A percentile compares a stretch with the other conserved stretches of the same genome.
phyloP scores from a whole-genome alignment of 2,888 invertebrate species.

The Selenia dentaria region DNA sequence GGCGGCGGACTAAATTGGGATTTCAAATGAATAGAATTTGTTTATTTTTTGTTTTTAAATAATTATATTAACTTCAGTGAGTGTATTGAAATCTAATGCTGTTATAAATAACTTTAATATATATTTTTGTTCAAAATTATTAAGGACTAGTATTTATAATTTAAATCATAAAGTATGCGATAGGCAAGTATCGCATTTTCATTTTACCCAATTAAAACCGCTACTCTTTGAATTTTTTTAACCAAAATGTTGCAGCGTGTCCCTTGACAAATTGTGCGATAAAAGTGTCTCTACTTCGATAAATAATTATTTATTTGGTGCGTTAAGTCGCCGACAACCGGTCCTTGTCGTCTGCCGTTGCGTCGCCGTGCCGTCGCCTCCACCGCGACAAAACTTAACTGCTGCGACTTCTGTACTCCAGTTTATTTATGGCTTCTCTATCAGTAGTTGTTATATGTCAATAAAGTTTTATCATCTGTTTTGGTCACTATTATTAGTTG shows the following conservation, averaged over 20 bases:
- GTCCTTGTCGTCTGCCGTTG: conserved; percentile 27
- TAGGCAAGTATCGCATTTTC: too few species aligned
- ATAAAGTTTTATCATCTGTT: background rate
- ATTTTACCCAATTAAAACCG: background rate
- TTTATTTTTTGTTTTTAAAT: too few species aligned
- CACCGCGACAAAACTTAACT: conserved; percentile 28
- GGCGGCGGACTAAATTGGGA: too few species aligned
- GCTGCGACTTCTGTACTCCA: conserved; percentile 23
- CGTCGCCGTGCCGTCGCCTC: conserved; percentile 11
- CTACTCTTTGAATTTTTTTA: conserved; percentile 57
- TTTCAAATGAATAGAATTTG: too few species aligned
- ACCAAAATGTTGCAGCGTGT: conserved; percentile 62
- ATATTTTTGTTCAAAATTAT: too few species aligned
- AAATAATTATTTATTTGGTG: conserved; percentile 53
- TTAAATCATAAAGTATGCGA: too few species aligned
- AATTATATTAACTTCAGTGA: too few species aligned
- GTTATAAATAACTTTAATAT: too few species aligned
- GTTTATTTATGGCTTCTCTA: conserved; percentile 18
- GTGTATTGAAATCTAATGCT: too few species aligned
- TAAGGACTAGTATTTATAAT: too few species aligned
- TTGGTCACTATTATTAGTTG: background rate
- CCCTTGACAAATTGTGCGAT: conserved; percentile 77
- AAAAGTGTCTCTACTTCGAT: conserved; percentile 47
- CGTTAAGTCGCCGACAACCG: conserved; percentile 49
- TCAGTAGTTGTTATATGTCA: conserved; percentile 9